Conservation (phyloP, 2,113 vertebrate species). For the Pandion haliaetus region DNA sequence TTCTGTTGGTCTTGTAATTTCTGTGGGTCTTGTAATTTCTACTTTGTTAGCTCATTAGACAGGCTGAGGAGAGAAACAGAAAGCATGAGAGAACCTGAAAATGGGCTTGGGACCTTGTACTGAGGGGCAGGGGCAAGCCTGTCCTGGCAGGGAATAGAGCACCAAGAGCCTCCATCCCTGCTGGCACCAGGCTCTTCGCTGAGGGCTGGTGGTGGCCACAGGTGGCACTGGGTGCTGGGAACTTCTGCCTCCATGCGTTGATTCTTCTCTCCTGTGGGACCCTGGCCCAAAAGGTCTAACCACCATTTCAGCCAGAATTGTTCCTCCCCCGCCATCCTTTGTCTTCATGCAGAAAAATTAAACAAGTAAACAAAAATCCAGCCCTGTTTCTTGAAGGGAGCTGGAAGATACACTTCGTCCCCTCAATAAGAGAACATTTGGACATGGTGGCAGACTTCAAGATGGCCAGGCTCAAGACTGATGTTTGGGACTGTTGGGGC, state of each 20-base stretch:
- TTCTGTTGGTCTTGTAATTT: not conserved
- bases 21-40: not conserved
- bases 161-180: not conserved
- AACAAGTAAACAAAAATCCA: not conserved
- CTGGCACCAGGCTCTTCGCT: not conserved
- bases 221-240: not conserved
- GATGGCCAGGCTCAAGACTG: not conserved
- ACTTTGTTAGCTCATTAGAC: not conserved
- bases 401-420: not conserved
- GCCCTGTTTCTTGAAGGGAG: not conserved
- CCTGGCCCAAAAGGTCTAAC: not conserved
- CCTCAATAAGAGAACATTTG: not conserved
- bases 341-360: not conserved
- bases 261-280: not conserved
- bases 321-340: not conserved
- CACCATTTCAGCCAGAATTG: not conserved
- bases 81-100: not conserved
- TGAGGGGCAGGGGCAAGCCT: not conserved
- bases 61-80: not conserved
- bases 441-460: not conserved
- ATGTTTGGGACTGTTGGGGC: not conserved
- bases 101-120: not conserved
- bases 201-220: not conserved
- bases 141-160: not conserved
- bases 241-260: not conserved